These are phyloP conservation scores for Zaprionus inermis DNA, from an alignment of 1,140 invertebrate species.

Conservation along the genomic window DNA sequence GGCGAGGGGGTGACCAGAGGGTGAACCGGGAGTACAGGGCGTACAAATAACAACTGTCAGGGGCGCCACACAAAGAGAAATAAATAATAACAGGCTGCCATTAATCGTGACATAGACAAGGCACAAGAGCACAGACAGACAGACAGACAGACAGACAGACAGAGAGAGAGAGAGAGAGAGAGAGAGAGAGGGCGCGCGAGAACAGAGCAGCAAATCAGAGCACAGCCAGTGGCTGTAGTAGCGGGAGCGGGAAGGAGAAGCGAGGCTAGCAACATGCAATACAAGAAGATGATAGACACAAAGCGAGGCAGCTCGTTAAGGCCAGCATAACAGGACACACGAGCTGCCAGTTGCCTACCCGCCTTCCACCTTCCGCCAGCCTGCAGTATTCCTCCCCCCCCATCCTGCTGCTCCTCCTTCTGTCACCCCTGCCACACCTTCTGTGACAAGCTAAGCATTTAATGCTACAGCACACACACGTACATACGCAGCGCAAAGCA, in stretches of 20 bases:
- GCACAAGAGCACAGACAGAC: constrained; percentile 8
- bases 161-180: background rate
- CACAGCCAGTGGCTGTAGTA: constrained; percentile 23
- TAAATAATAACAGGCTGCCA: constrained; percentile 50
- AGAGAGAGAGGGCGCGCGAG: background rate
- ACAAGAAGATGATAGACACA: constrained; percentile 54
- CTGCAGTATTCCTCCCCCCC: too few species aligned
- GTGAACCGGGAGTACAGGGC: background rate
- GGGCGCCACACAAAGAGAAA: constrained; percentile 39
- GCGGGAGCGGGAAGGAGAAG: background rate
- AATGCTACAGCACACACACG: constrained; percentile 59
- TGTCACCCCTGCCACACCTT: constrained; percentile 13
- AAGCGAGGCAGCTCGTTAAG: constrained; percentile 61
- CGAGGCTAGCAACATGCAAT: background rate
- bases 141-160: background rate
- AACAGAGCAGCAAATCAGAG: constrained; percentile 36
- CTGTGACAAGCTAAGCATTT: constrained; percentile 69
- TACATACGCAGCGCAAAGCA: constrained; percentile 45
- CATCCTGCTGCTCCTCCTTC: background rate
- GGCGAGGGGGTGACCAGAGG: background rate
- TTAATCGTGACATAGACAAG: constrained; percentile 56
- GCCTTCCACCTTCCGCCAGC: background rate
- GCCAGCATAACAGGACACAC: constrained; percentile 61
- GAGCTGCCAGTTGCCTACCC: constrained; percentile 18
- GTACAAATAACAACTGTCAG: constrained; percentile 40